Evolutionary conservation across 1,140 invertebrate species (phyloP).

Genomic region (Drosophila obscura): DNA sequence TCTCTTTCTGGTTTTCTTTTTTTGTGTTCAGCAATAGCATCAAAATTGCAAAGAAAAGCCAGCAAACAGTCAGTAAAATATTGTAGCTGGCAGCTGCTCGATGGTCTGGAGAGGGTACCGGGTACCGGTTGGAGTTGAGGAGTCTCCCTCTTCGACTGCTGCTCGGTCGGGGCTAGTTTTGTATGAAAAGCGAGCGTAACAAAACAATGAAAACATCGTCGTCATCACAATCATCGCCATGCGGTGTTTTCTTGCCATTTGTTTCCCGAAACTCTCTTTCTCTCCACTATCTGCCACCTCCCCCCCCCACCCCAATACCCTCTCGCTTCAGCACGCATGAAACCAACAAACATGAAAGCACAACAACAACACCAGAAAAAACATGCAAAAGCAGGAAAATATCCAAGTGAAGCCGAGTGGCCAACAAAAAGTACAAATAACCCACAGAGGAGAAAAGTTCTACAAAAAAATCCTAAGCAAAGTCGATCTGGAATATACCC

Average conservation of each 20-base stretch:
- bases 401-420: slow-evolving; percentile 43
- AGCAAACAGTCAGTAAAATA: slow-evolving; percentile 76
- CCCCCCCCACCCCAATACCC: no score
- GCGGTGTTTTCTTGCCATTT: slow-evolving; percentile 77
- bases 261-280: slow-evolving; percentile 52
- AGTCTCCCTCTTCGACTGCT: no score
- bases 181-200: slow-evolving; percentile 64
- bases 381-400: slow-evolving; percentile 4
- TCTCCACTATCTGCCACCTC: slow-evolving; percentile 22
- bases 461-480: neutral
- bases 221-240: slow-evolving; percentile 81
- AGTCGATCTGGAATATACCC: slow-evolving; percentile 12
- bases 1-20: slow-evolving; percentile 26
- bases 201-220: slow-evolving; percentile 81
- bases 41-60: slow-evolving; percentile 74
- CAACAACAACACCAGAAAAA: slow-evolving; percentile 37
- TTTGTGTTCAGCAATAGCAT: slow-evolving; percentile 56
- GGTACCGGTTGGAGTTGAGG: neutral
- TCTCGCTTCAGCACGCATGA: slow-evolving; percentile 30
- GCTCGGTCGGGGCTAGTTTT: slow-evolving; percentile 30
- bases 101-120: slow-evolving; percentile 13
- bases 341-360: slow-evolving; percentile 37
- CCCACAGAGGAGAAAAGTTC: slow-evolving; percentile 17
- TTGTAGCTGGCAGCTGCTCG: slow-evolving; percentile 75
- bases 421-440: slow-evolving; percentile 49